Evolutionary conservation across 2,797 vertebrate species (phyloP).

Genomic region (Champsocephalus gunnari): DNA sequence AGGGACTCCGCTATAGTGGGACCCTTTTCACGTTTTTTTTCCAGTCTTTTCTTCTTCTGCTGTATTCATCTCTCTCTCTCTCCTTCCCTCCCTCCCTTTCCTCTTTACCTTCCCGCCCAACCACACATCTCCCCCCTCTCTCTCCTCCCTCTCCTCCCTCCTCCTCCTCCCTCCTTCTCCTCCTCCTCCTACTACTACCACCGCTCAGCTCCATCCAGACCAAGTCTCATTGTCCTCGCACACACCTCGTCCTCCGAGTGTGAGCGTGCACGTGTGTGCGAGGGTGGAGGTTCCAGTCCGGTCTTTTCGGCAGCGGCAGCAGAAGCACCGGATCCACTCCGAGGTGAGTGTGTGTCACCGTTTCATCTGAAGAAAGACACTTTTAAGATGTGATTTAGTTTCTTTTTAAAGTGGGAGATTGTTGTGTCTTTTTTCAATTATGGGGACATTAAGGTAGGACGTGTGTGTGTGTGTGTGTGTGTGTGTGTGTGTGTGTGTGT

Average conservation of each 20-base stretch:
- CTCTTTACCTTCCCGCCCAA: conserved; percentile 63
- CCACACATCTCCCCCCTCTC: conserved; percentile 60
- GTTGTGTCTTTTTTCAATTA: neutral
- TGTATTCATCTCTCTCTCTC: conserved; percentile 28
- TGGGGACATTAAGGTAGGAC: neutral
- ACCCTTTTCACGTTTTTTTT: conserved; percentile 45
- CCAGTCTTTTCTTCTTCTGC: conserved; percentile 34
- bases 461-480: neutral
- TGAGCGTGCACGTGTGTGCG: conserved; percentile 38
- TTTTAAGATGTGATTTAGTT: conserved; percentile 4
- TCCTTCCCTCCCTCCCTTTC: conserved; percentile 29
- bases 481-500: neutral
- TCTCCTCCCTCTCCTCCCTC: conserved; percentile 7
- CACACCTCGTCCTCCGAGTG: conserved; percentile 25
- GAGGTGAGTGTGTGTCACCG: conserved; percentile 68
- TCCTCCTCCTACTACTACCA: conserved; percentile 51
- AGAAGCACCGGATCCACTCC: conserved; percentile 30
- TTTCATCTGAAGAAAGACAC: neutral
- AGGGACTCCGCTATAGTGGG: conserved; percentile 25
- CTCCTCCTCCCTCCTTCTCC: conserved; percentile 35
- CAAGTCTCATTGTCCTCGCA: conserved; percentile 73
- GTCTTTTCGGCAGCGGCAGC: conserved; percentile 25
- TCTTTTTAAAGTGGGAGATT: conserved; percentile 16
- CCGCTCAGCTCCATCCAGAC: conserved; percentile 71
- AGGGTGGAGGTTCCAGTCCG: conserved; percentile 43